Evolutionary conservation across 2,888 invertebrate genomes (phyloP), one percentile per base, ranked within the genome.

Genomic region (Allygus modestus): DNA sequence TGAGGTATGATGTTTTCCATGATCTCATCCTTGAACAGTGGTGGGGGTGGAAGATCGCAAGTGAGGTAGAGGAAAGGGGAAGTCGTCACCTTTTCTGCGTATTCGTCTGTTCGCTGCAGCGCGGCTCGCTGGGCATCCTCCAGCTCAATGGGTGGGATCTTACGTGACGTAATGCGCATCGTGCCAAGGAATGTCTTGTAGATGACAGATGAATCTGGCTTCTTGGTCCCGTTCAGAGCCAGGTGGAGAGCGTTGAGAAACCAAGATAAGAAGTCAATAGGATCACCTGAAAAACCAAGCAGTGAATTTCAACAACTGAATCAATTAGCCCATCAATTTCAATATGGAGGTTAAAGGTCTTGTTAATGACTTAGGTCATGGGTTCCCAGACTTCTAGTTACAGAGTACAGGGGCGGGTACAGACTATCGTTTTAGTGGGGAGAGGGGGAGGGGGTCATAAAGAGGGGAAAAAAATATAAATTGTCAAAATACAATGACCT

Each of bases 1-100:
- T 99, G 99, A 71, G 99, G 99, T 89, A 99, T 99, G 88, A 99
- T 99, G 91, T 99, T 99, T 92, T 99, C 99, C 87, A 97, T 94
- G 88, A 98, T 96, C 90, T 99, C 99, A 91, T 99, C 99, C 85
- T 98, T 98, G 89, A 99, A 99, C 20, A 99, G 92, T 0, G 99
- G 99, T 0, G 98, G 98, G 0, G 99, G 97, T 0, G 99, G 99
- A 84, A 99, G 92, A 91, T 99, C 99, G 89, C 99, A 98, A 0
- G 99, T 99, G 85, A 99, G 92, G 91, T 98, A 99, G 69, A 99
- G 92, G 91, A 99, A 99, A 17, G 98, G 98, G 0, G 97, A 96
- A 88, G 98, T 97, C 0, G 97, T 96, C 82, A 95, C 93, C 88
- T 94, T 94, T 89, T 97, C 97, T 7, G 83, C 73, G 89, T 98